Evolutionary conservation across 2,797 vertebrate species (phyloP).

Genomic region (Schizopygopsis malacanthus): DNA sequence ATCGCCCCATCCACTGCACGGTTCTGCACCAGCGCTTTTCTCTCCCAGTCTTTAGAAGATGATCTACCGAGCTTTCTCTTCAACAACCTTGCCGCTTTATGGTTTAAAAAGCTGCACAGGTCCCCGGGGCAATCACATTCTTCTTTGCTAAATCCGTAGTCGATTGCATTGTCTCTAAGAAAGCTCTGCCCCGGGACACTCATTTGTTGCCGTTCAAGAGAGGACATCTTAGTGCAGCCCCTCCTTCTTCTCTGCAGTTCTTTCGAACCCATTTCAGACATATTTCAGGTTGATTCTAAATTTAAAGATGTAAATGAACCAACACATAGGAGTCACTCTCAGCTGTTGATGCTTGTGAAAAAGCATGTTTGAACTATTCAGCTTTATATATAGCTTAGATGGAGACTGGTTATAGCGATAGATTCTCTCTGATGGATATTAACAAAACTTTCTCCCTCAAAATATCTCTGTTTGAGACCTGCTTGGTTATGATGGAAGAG

Average conservation of each 20-base stretch:
- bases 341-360: conserved; percentile 15
- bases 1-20: conserved; percentile 38
- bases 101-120: conserved; percentile 52
- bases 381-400: conserved; percentile 4
- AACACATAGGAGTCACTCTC: conserved; percentile 23
- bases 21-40: conserved; percentile 48
- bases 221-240: conserved; percentile 26
- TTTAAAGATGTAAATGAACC: conserved; percentile 42
- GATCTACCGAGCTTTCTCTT: conserved; percentile 57
- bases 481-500: neutral
- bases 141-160: conserved; percentile 55
- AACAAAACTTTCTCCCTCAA: neutral
- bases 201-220: conserved; percentile 61
- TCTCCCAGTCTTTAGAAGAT: conserved; percentile 55
- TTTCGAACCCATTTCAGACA: conserved; percentile 36
- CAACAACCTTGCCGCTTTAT: conserved; percentile 53
- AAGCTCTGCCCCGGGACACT: conserved; percentile 58
- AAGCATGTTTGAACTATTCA: neutral
- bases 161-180: conserved; percentile 59
- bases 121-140: conserved; percentile 55
- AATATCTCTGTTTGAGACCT: neutral
- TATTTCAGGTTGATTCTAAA: conserved; percentile 31
- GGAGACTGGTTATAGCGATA: neutral
- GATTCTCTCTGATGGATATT: neutral
- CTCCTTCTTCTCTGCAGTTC: conserved; percentile 15